These are phyloP conservation scores for Molanna angustata DNA, from an alignment of 2,888 invertebrate species.

Conservation along the genomic window DNA sequence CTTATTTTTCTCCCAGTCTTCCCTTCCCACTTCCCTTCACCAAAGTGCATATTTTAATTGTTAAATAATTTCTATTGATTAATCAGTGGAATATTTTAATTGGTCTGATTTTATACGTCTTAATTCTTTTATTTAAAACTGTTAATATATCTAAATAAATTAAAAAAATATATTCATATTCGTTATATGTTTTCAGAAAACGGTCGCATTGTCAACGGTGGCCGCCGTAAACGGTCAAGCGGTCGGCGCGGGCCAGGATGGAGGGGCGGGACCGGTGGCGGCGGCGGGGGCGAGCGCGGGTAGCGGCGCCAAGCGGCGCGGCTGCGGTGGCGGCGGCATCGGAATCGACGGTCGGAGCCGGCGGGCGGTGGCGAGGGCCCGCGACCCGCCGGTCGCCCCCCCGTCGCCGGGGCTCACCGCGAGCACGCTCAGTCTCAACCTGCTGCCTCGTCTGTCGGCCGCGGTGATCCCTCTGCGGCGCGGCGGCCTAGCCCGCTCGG, in stretches of 20 bases:
- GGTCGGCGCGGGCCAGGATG: constrained; percentile 3
- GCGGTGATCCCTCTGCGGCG: constrained; percentile 34
- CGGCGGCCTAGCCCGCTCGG: constrained; percentile 49
- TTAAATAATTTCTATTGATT: no score
- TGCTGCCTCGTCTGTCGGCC: constrained; percentile 50
- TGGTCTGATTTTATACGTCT: no score
- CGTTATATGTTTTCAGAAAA: constrained; percentile 14
- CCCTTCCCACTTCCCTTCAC: no score
- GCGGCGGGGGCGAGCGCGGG: constrained; percentile 4
- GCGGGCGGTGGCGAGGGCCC: constrained; percentile 32
- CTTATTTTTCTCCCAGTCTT: no score
- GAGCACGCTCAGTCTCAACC: constrained; percentile 51
- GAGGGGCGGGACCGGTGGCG: constrained; percentile 11
- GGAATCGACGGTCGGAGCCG: constrained; percentile 14
- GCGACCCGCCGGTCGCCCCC: constrained; percentile 36
- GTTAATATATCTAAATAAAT: no score
- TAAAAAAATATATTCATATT: neutral
- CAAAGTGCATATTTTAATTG: no score
- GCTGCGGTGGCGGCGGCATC: constrained; percentile 13
- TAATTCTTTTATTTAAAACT: no score
- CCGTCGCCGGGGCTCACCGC: constrained; percentile 41
- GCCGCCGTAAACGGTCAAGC: constrained; percentile 9
- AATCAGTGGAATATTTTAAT: no score
- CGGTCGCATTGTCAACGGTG: constrained; percentile 19
- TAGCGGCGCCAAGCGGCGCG: constrained; percentile 5